Evolutionary conservation across 2,797 vertebrate species (phyloP), one percentile per base, ranked within the genome.

Genomic region (Danionella dracula): DNA sequence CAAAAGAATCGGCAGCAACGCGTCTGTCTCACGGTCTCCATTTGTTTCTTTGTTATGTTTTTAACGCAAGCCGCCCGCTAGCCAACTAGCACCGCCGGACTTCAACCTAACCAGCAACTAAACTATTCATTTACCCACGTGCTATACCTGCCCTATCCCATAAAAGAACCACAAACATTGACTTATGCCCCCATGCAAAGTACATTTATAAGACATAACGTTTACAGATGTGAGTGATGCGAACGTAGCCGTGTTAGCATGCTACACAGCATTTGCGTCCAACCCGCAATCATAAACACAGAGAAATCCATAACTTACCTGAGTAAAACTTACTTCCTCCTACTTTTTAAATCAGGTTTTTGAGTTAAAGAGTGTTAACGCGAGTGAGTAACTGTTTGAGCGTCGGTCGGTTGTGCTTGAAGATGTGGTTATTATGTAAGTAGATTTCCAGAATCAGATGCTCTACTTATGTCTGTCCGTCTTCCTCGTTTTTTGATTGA

Each of bases 401-500:
- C 27, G 6, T 40, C 15, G 37, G 13, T 37, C 8, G 10, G 10
- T 46, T 19, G 12, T 31, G 10, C 15, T 45, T 13, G 8, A 23
- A 12, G 57, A 32, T 61, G 41, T n/a, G 38, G n/a, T 32, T 46
- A 20, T 20, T 40, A 11, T 64, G 7, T 21, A 13, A 40, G 5
- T n/a, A 66, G 72, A 75, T 87, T 88, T 90, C 87, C 87, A 87
- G 87, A 83, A 86, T 86, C 80, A 75, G 86, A 83, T 74, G 85
- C 83, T 84, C 83, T 68, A 71, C 59, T 80, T 74, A 76, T 76
- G 74, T 70, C 76, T 80, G 82, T 82, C 85, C 84, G 86, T 90
- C 87, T 89, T 80, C 79, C 78, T 76, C 76, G 70, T 57, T 70
- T 83, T 90, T 90, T 90, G 83, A 92, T 93, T 92, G 91, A 93